phyloP scores from a whole-genome alignment of 1,140 invertebrate genomes.

The Chionoecetes opilio region DNA sequence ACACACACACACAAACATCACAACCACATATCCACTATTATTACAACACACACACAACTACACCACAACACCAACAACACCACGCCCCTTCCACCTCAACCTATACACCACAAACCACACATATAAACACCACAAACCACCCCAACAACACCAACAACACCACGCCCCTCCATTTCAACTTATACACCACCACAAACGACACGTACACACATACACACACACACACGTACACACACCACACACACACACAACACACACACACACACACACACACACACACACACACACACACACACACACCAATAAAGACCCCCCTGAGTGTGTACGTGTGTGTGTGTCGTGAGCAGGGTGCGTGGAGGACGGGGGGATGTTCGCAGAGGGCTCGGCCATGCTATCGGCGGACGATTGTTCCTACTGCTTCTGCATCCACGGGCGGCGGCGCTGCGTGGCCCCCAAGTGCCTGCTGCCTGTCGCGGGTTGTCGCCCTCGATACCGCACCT shows the following conservation, averaged over 20 bases:
- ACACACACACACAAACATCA: neutral
- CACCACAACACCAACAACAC: too few species aligned
- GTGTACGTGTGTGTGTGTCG: neutral
- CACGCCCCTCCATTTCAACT: neutral
- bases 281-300: neutral
- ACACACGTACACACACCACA: neutral
- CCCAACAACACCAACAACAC: neutral
- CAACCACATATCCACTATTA: too few species aligned
- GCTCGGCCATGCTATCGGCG: conserved; percentile 92
- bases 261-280: conserved; percentile 19
- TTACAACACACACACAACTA: too few species aligned
- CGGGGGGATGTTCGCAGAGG: conserved; percentile 91
- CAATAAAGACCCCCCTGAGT: too few species aligned
- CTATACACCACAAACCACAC: too few species aligned
- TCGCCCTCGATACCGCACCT: conserved; percentile 87
- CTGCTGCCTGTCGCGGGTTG: conserved; percentile 91
- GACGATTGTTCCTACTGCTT: conserved; percentile 94
- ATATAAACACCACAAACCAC: too few species aligned
- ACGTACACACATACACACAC: conserved; percentile 38
- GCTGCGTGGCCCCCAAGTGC: conserved; percentile 92
- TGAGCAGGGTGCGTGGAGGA: conserved; percentile 87
- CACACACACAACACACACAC: too few species aligned
- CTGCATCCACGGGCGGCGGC: conserved; percentile 90
- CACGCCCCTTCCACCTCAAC: too few species aligned
- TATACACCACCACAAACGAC: neutral